A percentile compares a stretch with the other conserved stretches of the same genome.
These are phyloP conservation scores for Polypterus senegalus DNA, from an alignment of 2,113 vertebrate genomes.

Conservation along the genomic window DNA sequence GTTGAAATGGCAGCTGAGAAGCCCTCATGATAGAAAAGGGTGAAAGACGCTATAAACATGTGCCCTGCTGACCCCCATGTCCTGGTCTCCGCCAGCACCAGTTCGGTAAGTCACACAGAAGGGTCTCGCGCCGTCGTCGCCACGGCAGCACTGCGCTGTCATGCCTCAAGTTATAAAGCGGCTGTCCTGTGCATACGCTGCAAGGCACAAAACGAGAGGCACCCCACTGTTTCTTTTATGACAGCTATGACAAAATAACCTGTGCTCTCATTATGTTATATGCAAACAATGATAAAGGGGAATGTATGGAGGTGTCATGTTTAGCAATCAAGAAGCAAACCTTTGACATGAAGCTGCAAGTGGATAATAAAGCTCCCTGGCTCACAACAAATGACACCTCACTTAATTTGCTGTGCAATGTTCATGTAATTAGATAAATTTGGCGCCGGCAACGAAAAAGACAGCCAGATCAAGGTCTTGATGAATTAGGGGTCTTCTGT, in stretches of 20 bases:
- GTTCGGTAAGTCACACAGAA: too few species aligned
- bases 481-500: conserved; percentile 57
- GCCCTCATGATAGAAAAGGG: too few species aligned
- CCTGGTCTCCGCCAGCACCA: too few species aligned
- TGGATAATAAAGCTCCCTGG: conserved; percentile 45
- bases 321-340: conserved; percentile 48
- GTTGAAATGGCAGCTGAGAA: too few species aligned
- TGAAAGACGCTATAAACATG: too few species aligned
- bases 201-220: not conserved
- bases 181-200: not conserved
- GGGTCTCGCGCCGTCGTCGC: too few species aligned
- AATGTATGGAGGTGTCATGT: conserved; percentile 43
- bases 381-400: conserved; percentile 51
- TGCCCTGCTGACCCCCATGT: too few species aligned
- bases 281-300: conserved; percentile 56
- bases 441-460: conserved; percentile 38
- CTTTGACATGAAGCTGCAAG: conserved; percentile 39
- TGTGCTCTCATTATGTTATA: conserved; percentile 44
- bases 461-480: conserved; percentile 50
- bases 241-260: conserved; percentile 45
- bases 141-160: not conserved
- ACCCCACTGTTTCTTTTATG: conserved; percentile 21
- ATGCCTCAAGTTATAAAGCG: conserved; percentile 3
- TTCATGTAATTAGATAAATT: conserved; percentile 63
- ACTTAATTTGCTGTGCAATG: conserved; percentile 53